Evolutionary conservation across 2,113 vertebrate species (phyloP).

Genomic region (Brachyistius frenatus): DNA sequence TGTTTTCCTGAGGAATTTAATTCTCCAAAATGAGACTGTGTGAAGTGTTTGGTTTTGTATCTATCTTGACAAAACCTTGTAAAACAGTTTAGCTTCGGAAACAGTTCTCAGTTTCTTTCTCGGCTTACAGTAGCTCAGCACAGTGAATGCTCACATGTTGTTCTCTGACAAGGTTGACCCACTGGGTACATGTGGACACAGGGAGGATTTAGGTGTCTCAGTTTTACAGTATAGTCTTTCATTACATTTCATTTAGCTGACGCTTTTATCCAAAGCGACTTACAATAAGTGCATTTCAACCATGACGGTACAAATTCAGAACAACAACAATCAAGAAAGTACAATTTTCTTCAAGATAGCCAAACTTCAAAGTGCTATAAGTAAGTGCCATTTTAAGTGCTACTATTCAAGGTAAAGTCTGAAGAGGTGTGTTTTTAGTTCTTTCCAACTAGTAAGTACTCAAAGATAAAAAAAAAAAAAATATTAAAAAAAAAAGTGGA

Average conservation of each 20-base stretch:
- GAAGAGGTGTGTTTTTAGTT: no score
- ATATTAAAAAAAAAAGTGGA: constrained; percentile 12
- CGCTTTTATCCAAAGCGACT: no score
- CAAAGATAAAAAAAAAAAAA: no score
- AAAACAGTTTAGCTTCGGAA: not conserved
- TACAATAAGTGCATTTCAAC: no score
- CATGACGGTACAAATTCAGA: no score
- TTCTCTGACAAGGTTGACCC: not conserved
- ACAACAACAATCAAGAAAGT: no score
- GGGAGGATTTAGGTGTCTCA: not conserved
- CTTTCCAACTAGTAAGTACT: no score
- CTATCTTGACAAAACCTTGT: not conserved
- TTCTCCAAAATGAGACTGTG: not conserved
- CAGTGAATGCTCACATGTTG: not conserved
- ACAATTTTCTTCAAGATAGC: no score
- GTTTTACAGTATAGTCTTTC: not conserved
- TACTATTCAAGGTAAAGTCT: no score
- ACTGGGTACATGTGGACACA: not conserved
- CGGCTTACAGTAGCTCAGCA: not conserved
- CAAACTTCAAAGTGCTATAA: no score
- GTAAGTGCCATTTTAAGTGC: no score
- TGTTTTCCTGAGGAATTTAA: not conserved
- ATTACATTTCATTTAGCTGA: no score
- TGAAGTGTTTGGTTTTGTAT: not conserved
- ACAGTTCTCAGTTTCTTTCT: not conserved